Evolutionary conservation across 2,888 invertebrate species (phyloP).

Genomic region (Onthophagus sagittarius): DNA sequence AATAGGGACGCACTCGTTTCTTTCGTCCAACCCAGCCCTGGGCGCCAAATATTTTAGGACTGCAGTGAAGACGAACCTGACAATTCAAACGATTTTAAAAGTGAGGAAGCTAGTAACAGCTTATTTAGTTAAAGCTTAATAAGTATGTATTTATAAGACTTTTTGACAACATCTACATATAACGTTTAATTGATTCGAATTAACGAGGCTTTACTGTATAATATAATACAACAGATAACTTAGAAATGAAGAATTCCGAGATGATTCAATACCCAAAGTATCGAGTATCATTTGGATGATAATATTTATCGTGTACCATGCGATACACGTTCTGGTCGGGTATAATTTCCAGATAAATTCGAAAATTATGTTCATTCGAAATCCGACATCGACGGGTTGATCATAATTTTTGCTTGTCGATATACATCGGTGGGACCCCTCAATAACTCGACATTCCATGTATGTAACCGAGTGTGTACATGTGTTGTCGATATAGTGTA

Average conservation of each 20-base stretch:
- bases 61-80: too few species aligned
- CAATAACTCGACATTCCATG: not conserved
- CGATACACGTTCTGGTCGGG: not conserved
- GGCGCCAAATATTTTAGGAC: too few species aligned
- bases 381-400: constrained; percentile 8
- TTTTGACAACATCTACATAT: too few species aligned
- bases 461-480: not conserved
- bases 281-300: not conserved
- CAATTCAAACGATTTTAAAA: too few species aligned
- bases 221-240: not conserved
- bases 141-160: too few species aligned
- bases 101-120: too few species aligned
- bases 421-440: not conserved
- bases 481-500: not conserved
- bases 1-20: too few species aligned
- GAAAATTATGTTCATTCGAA: constrained; percentile 25
- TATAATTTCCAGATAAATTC: constrained; percentile 25
- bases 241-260: not conserved
- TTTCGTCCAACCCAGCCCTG: too few species aligned
- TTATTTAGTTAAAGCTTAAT: too few species aligned
- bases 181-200: too few species aligned
- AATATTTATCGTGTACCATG: not conserved
- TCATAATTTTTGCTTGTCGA: not conserved
- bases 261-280: not conserved
- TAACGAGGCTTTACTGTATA: too few species aligned